Percentiles rank a stretch among this genome's conserved stretches.
These are phyloP conservation scores for Andinoacara biseriatus DNA, from an alignment of 2,113 vertebrate species.

Conservation along the genomic window DNA sequence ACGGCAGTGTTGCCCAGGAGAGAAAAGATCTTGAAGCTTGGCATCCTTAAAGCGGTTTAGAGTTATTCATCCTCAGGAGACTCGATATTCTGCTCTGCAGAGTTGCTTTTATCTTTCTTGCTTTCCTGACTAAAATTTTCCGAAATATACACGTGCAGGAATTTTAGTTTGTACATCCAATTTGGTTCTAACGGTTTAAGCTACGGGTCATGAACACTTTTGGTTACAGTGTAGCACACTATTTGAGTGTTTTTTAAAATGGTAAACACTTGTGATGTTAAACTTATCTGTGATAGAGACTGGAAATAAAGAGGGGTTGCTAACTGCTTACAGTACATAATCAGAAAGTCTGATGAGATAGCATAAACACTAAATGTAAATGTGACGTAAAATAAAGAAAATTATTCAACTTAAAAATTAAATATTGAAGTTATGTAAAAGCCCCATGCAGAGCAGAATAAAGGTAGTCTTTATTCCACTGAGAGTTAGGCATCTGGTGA, in stretches of 20 bases:
- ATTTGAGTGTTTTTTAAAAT: constrained; percentile 37
- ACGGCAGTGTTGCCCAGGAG: constrained; percentile 35
- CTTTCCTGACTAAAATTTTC: neutral
- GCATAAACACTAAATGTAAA: constrained; percentile 46
- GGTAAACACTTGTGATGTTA: constrained; percentile 10
- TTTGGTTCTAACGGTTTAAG: constrained; percentile 41
- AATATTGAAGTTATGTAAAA: constrained; percentile 66
- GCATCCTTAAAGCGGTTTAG: constrained; percentile 38
- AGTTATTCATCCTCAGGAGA: constrained; percentile 45
- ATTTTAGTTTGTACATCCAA: constrained; percentile 49
- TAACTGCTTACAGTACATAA: constrained; percentile 23
- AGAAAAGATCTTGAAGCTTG: constrained; percentile 68
- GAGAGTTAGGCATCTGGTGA: constrained; percentile 79
- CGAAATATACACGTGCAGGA: constrained; percentile 60
- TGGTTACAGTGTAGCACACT: constrained; percentile 26
- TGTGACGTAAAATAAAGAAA: constrained; percentile 48
- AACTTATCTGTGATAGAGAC: constrained; percentile 22
- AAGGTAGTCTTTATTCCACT: constrained; percentile 59
- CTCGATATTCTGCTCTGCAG: constrained; percentile 81
- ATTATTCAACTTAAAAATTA: constrained; percentile 55
- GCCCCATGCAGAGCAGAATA: constrained; percentile 90
- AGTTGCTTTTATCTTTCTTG: constrained; percentile 56
- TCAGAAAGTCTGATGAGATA: constrained; percentile 28
- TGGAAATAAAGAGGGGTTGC: constrained; percentile 18
- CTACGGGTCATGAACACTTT: constrained; percentile 21